Evolutionary conservation across 53 echinoderm and acorn worm genomes (phyloP).

Genomic region (Astropecten irregularis): DNA sequence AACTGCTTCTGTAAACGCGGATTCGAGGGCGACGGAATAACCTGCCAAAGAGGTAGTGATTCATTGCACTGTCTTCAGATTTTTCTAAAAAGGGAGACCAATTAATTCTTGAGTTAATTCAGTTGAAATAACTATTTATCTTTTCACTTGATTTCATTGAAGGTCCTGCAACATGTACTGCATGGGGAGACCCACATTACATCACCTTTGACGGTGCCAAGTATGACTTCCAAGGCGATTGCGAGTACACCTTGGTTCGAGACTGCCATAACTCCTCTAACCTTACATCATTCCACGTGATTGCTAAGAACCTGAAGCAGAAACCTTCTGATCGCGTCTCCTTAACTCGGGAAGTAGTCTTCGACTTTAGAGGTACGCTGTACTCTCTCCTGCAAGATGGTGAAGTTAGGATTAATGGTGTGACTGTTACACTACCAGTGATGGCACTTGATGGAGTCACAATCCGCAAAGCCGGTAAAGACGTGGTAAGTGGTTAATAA

Average conservation of each 20-base stretch:
- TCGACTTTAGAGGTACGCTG: slow-evolving; percentile 46
- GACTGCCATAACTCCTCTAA: slow-evolving; percentile 6
- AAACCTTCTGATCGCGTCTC: slow-evolving; percentile 63
- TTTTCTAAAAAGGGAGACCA: too few relatives aligned
- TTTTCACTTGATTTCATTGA: too few relatives aligned
- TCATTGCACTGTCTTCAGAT: too few relatives aligned
- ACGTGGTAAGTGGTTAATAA: slow-evolving; percentile 37
- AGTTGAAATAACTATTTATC: too few relatives aligned
- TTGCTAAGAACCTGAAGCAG: slow-evolving; percentile 51
- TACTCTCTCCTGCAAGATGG: slow-evolving; percentile 47
- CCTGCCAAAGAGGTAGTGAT: slow-evolving; percentile 43
- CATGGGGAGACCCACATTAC: slow-evolving; percentile 62
- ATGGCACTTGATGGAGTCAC: slow-evolving; percentile 25
- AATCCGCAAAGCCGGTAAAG: slow-evolving; percentile 27
- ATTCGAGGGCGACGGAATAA: slow-evolving; percentile 47
- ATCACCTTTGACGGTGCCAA: slow-evolving; percentile 40
- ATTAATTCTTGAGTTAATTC: too few relatives aligned
- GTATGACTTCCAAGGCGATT: slow-evolving; percentile 53
- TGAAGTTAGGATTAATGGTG: slow-evolving; percentile 46
- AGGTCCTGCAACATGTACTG: slow-evolving; percentile 38
- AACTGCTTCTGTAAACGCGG: slow-evolving; percentile 74
- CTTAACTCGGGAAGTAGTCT: slow-evolving; percentile 49
- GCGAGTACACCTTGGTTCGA: slow-evolving; percentile 41
- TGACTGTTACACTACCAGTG: slow-evolving; percentile 64
- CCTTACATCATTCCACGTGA: slow-evolving; percentile 54